Base-by-base conservation (phyloP, 1,140 invertebrate species). In the Heliconius hewitsoni region DNA sequence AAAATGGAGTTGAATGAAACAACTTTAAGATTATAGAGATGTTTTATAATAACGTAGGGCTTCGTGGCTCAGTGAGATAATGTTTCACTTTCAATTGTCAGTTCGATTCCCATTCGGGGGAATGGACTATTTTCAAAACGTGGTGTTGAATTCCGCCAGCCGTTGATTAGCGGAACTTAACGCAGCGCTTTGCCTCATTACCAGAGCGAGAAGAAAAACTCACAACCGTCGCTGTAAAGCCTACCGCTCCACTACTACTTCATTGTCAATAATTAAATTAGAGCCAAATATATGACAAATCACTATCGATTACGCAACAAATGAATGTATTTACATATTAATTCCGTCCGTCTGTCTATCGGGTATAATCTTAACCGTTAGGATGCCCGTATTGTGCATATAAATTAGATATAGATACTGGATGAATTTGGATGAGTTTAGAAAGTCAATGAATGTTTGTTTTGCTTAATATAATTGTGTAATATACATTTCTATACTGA, bases 301-400 rank as follows among this genome's bases (percentile, higher is more conserved):
- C 6, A 27, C 60, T 66, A 66, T 66, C 23, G 60, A 66, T 66
- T 66, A 30, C 60, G 27, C 60, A 66, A 30, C 23, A 66, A 66
- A 66, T 66, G 60, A 66, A 66, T 66, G 23, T 66, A 66, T 66
- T 72, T 39, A 72, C 71, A 72, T 72, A 72, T 39, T 72, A 9
- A 72, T 72, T 72, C 71, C 37, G 19, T 72, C 71, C 71, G 71
- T 42, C 34, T 72, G 71, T 72, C 71, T 39, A 72, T 72, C 71
- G 71, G 39, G 71, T 39, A 72, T 72, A 39, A 72, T 72, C 71
- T 72, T 39, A 39, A 72, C 37, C 71, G 71, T 72, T 42, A 72
- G 71, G 71, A 42, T n/a, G 30, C 71, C 39, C 34, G 39, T 72
- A 72, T 72, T 37, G 71, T 39, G 71, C 30, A 72, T 72, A 72